These are phyloP conservation scores for Muscicapa comitata DNA, from an alignment of 2,797 vertebrate genomes.

Conservation along the genomic window DNA sequence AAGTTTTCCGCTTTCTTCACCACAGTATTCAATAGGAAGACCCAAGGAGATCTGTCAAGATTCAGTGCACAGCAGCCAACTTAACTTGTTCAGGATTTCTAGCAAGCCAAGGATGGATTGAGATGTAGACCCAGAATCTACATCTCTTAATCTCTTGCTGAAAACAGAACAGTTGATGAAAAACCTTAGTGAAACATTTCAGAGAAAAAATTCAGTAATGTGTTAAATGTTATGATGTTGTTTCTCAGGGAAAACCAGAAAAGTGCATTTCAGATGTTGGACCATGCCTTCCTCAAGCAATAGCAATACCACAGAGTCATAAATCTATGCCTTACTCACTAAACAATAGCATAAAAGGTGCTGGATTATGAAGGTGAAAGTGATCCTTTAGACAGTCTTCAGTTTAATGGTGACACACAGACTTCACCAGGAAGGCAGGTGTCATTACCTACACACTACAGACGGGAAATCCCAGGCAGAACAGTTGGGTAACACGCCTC, in stretches of 20 bases:
- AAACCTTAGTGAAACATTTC: background rate
- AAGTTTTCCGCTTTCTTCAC: background rate
- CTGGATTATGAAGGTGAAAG: background rate
- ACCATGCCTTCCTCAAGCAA: background rate
- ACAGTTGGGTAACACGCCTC: background rate
- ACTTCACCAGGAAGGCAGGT: background rate
- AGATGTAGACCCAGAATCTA: background rate
- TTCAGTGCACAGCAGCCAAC: background rate
- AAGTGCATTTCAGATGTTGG: background rate
- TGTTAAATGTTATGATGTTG: background rate
- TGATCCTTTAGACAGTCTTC: background rate
- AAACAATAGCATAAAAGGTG: background rate
- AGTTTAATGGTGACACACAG: background rate
- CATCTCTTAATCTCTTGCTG: background rate
- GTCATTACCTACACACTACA: background rate
- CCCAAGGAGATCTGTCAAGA: background rate
- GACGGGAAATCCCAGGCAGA: background rate
- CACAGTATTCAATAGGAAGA: background rate
- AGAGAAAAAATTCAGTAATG: background rate
- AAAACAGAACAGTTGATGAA: background rate
- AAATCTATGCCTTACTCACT: background rate
- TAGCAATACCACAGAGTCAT: background rate
- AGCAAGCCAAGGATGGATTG: background rate
- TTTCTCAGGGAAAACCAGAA: background rate
- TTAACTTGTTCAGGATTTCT: background rate